These are phyloP conservation scores for Cheirogaleus major DNA, from an alignment of 2,797 vertebrate genomes.

Conservation along the genomic window DNA sequence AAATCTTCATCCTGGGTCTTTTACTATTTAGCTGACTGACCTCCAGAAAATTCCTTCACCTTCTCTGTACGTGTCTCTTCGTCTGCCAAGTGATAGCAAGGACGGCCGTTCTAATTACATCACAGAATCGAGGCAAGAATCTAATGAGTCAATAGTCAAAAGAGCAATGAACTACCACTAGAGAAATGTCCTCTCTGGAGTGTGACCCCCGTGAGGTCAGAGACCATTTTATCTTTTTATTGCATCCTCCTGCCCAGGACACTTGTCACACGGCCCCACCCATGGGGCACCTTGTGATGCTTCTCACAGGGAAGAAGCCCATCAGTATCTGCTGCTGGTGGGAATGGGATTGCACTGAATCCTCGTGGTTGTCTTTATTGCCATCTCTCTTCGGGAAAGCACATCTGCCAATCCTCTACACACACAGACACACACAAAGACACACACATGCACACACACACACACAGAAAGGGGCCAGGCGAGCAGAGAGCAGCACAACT, in stretches of 20 bases:
- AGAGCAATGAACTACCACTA: not conserved
- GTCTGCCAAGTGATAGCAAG: no score
- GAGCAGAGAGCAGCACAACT: not conserved
- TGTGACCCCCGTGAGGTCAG: fast-evolving
- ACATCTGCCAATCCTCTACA: not conserved
- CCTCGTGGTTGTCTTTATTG: no score
- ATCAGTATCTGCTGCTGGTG: no score
- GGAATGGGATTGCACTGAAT: not conserved
- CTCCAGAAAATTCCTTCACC: not conserved
- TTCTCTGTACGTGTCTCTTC: not conserved
- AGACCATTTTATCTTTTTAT: not conserved
- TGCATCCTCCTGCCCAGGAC: not conserved
- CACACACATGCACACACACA: no score
- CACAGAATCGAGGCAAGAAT: not conserved
- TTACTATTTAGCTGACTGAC: not conserved
- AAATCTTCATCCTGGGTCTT: not conserved
- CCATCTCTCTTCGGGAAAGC: not conserved
- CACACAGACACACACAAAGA: no score
- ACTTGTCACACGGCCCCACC: not conserved
- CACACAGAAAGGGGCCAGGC: not conserved
- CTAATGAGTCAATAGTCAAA: not conserved
- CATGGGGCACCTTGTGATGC: fast-evolving
- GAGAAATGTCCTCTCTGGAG: not conserved
- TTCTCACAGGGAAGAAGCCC: not conserved
- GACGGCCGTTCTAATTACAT: not conserved